Evolutionary conservation across 2,113 vertebrate species (phyloP).

Genomic region (Plotosus lineatus): DNA sequence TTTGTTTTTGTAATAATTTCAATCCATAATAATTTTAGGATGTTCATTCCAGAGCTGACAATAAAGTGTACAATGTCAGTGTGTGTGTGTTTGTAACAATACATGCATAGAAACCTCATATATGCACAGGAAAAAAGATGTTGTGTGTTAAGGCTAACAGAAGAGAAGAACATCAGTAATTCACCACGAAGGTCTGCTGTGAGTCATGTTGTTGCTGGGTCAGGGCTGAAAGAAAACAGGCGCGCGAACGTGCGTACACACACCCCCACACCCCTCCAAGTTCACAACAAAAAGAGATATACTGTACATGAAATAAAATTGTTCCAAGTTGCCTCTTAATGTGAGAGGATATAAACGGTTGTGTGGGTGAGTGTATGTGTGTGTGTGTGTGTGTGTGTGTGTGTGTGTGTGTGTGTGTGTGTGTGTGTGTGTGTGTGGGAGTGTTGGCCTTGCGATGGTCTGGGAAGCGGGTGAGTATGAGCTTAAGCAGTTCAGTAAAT

Average conservation of each 20-base stretch:
- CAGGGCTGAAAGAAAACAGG: not conserved
- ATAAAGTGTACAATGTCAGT: not conserved
- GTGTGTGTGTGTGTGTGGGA: no score
- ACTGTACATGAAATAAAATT: no score
- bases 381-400: no score
- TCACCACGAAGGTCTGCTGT: slow-evolving; percentile 23
- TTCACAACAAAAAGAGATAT: not conserved
- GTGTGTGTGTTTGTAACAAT: not conserved
- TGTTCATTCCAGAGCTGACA: not conserved
- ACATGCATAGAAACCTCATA: not conserved
- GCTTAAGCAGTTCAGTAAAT: no score
- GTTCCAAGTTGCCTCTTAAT: no score
- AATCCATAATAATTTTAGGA: not conserved
- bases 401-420: no score
- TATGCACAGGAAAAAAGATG: not conserved
- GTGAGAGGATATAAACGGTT: no score
- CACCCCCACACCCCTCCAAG: not conserved
- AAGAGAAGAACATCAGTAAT: slow-evolving; percentile 14
- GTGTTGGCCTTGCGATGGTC: no score
- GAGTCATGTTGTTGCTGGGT: not conserved
- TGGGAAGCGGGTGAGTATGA: no score
- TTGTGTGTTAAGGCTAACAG: not conserved
- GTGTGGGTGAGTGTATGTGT: no score
- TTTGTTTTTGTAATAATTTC: not conserved
- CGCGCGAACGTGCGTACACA: not conserved